Base-by-base conservation (phyloP, 1,140 invertebrate genomes). In the Acromyrmex echinatior region DNA sequence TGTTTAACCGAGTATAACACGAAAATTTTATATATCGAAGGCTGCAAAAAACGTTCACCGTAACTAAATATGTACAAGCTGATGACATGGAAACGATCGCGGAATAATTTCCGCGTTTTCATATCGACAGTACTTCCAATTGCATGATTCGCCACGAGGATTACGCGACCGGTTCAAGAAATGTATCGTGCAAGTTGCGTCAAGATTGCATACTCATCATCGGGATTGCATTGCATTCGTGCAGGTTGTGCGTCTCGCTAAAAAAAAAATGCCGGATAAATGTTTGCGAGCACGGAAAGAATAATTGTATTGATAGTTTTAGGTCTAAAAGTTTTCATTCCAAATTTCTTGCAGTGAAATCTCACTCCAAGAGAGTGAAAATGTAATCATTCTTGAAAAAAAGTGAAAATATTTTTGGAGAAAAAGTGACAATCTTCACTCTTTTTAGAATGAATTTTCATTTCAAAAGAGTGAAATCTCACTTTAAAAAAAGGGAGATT, bases 61-160 rank as follows among this genome's bases (percentile, higher is more conserved):
- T 28, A 73, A 28, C 1, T 31, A 51, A 16, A 25, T 51, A 9
- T 51, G 49, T n/a, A 18, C 51, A 25, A 7, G 10, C 10, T 28
- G 12, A 16, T 51, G 25, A 39, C 18, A 6, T 16, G 7, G 28
- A 12, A 39, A 66, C 1, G 18, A 31, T 73, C 25, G 45, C 31
- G 18, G 12, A 60, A 60, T 58, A 39, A 76, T 60, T 58, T 74
- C 18, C 71, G 25, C 6, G 18, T 74, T 74, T 74, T 56, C 28
- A 4, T 74, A 4, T 35, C 31, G 73, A 4, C 9, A 14, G 60
- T 16, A 66, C n/a, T 51, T 79, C 18, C 77, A 28, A 3, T 79
- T 65, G 14, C 58, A 16, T 14, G 21, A 45, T 77, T 60, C 12
- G 3, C 16, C 5, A 12, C 31, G n/a, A 77, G 6, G 53, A 45